A percentile compares a stretch with the other conserved stretches of the same genome.
phyloP scores from a whole-genome alignment of 2,797 vertebrate genomes.

The Hemibagrus guttatus region DNA sequence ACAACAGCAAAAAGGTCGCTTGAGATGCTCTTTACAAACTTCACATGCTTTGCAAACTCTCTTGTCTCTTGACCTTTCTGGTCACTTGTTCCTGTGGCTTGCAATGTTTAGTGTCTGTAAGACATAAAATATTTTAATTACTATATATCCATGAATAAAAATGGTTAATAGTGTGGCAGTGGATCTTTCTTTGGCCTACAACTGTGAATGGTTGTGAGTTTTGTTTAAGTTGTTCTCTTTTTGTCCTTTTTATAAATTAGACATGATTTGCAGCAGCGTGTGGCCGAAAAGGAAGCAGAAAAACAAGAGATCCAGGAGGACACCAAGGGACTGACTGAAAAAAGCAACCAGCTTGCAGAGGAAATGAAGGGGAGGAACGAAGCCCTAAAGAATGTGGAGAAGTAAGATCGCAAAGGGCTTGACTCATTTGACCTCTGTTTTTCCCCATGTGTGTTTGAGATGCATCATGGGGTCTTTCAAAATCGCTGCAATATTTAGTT shows the following conservation, averaged over 20 bases:
- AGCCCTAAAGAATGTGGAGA: slow-evolving; percentile 87
- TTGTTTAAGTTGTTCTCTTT: background rate
- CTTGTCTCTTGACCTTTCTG: background rate
- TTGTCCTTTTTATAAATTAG: slow-evolving; percentile 65
- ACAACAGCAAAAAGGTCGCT: background rate
- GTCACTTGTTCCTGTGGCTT: background rate
- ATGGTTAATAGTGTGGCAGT: background rate
- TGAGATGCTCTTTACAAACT: background rate
- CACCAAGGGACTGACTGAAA: slow-evolving; percentile 86
- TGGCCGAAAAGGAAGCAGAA: slow-evolving; percentile 80
- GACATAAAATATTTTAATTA: background rate
- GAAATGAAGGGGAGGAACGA: slow-evolving; percentile 86
- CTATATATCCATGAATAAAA: background rate
- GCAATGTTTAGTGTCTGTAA: background rate
- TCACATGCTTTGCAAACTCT: background rate
- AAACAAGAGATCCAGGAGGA: slow-evolving; percentile 87
- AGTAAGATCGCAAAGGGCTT: slow-evolving; percentile 73
- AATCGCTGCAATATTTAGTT: slow-evolving; percentile 14
- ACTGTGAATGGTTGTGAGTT: no score
- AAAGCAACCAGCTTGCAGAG: slow-evolving; percentile 79
- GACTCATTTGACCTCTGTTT: background rate
- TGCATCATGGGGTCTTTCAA: slow-evolving; percentile 3
- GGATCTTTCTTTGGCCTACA: background rate
- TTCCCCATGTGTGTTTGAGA: background rate
- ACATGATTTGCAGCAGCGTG: slow-evolving; percentile 84